These are phyloP conservation scores for Umimayanthus kanabou DNA, from an alignment of 92 coral and sea anemone genomes.

Conservation along the genomic window DNA sequence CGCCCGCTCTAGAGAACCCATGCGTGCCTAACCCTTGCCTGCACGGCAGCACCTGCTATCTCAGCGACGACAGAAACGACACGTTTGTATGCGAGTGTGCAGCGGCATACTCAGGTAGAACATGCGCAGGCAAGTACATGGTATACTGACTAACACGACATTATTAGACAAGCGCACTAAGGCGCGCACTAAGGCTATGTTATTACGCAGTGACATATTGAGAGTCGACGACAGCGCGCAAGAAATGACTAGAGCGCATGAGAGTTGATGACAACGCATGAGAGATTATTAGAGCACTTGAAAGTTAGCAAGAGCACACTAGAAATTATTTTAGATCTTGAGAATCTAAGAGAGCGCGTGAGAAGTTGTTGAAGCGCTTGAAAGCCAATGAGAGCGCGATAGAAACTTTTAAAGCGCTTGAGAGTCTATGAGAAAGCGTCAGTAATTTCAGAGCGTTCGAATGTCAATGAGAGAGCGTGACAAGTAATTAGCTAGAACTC, in stretches of 20 bases:
- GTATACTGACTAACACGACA: not conserved
- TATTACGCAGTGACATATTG: not conserved
- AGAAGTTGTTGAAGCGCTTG: no score
- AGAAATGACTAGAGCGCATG: no score
- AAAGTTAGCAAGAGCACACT: not conserved
- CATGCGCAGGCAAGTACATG: slow-evolving; percentile 74
- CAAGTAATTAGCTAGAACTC: no score
- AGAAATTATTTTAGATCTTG: not conserved
- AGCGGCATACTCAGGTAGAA: slow-evolving; percentile 72
- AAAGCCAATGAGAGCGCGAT: no score
- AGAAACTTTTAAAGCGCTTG: no score
- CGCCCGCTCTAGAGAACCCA: slow-evolving; percentile 15
- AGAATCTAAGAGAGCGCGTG: not conserved
- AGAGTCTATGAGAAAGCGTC: no score
- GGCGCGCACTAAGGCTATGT: not conserved
- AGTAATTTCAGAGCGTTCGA: no score
- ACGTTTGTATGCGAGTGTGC: slow-evolving; percentile 87
- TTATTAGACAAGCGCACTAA: not conserved
- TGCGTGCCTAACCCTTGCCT: slow-evolving; percentile 59
- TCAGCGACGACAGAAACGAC: slow-evolving; percentile 84
- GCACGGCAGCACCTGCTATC: slow-evolving; percentile 78
- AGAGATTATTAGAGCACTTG: not conserved
- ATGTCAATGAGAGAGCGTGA: no score
- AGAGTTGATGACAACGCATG: not conserved
- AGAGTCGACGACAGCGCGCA: not conserved